Percentiles rank a stretch among this genome's conserved stretches.
phyloP scores from a whole-genome alignment of 2,888 invertebrate genomes.

The Gymnoscelis rufifasciata region DNA sequence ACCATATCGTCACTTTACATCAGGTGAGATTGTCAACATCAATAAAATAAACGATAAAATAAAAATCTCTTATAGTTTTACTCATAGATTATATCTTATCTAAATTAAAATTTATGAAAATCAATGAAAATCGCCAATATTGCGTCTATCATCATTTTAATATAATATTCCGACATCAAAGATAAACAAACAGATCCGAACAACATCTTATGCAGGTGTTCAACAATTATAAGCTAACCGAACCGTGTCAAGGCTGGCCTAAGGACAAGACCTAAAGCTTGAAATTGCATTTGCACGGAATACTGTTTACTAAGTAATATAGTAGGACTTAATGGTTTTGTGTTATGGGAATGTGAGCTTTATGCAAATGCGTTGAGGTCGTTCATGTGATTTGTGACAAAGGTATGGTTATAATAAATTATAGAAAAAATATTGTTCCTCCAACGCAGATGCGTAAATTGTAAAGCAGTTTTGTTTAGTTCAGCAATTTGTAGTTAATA shows the following conservation, averaged over 20 bases:
- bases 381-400: background rate
- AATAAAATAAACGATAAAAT: no score
- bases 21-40: no score
- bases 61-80: no score
- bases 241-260: slow-evolving; percentile 28
- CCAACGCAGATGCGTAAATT: no score
- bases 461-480: no score
- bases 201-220: slow-evolving; percentile 27
- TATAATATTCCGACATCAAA: background rate
- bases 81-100: no score
- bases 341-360: slow-evolving; percentile 11
- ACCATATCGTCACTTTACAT: no score
- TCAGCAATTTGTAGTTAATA: no score
- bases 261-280: slow-evolving; percentile 30
- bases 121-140: no score
- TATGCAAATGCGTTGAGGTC: slow-evolving; percentile 2
- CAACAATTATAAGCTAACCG: slow-evolving; percentile 24
- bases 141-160: background rate
- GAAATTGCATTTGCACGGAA: slow-evolving; percentile 27
- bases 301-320: slow-evolving; percentile 28
- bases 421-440: no score
- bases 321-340: slow-evolving; percentile 13
- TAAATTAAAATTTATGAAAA: no score
- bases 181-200: slow-evolving; percentile 20
- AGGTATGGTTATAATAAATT: no score